Evolutionary conservation across 2,797 vertebrate genomes (phyloP).

Genomic region (Nasua narica): DNA sequence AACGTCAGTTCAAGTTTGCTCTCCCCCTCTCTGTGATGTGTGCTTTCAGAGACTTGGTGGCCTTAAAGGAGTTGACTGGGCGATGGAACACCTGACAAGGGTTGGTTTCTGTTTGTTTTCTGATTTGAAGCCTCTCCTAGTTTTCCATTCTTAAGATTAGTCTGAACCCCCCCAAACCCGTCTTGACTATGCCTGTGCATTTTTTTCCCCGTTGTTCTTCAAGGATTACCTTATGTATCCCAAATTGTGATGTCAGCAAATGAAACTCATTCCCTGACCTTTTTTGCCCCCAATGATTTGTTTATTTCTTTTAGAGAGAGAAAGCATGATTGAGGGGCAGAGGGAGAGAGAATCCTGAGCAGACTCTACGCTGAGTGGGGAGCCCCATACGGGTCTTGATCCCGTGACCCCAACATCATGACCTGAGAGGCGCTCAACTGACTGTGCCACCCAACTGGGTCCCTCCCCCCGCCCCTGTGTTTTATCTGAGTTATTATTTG

Average conservation of each 20-base stretch:
- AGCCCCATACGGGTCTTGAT: background rate
- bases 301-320: background rate
- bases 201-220: background rate
- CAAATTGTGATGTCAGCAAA: background rate
- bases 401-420: background rate
- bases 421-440: background rate
- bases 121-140: background rate
- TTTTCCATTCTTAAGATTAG: background rate
- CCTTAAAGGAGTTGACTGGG: background rate
- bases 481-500: background rate
- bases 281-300: no score
- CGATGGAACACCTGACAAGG: background rate
- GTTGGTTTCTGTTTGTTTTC: background rate
- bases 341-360: background rate
- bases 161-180: background rate
- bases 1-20: background rate
- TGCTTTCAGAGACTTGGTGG: background rate
- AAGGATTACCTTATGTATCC: background rate
- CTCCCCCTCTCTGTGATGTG: background rate
- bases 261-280: background rate
- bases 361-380: background rate
- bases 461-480: rapidly evolving
- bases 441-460: background rate
- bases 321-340: no score
- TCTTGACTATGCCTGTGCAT: background rate